phyloP scores from a whole-genome alignment of 2,888 invertebrate genomes.

The Theretra japonica region DNA sequence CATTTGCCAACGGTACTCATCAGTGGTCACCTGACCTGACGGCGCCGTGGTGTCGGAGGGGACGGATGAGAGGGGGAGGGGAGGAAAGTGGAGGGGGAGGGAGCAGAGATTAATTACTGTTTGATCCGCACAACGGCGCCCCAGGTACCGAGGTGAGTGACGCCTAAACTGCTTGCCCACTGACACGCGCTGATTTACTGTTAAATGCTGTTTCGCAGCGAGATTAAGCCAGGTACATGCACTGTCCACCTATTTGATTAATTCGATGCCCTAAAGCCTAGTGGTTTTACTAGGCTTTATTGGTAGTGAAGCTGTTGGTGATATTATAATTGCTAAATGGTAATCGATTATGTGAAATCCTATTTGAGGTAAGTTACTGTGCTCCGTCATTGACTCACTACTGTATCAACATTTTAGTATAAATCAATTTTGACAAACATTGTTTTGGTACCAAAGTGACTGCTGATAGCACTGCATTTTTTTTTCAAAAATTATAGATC shows the following conservation, averaged over 20 bases:
- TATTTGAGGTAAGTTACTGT: too few relatives aligned
- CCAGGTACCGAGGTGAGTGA: constrained; percentile 56
- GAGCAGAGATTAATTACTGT: constrained; percentile 77
- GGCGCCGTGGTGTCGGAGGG: constrained; percentile 63
- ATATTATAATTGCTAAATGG: too few relatives aligned
- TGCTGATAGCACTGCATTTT: too few relatives aligned
- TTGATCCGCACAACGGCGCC: constrained; percentile 66
- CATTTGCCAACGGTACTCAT: constrained; percentile 29
- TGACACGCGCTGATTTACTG: constrained; percentile 63
- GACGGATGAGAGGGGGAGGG: constrained; percentile 37
- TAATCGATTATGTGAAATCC: too few relatives aligned
- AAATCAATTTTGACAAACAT: too few relatives aligned
- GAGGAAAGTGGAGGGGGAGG: constrained; percentile 39
- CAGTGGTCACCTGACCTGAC: constrained; percentile 65
- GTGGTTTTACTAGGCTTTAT: not conserved
- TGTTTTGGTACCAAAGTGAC: too few relatives aligned
- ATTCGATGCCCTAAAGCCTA: not conserved
- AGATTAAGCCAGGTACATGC: constrained; percentile 28
- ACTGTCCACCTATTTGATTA: constrained; percentile 11
- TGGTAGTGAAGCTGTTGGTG: not conserved
- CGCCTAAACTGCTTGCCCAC: constrained; percentile 45
- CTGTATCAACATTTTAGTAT: too few relatives aligned
- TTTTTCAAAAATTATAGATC: too few relatives aligned
- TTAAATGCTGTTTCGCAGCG: constrained; percentile 39
- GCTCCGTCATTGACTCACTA: too few relatives aligned